Percentiles rank a stretch among this genome's conserved stretches.
Evolutionary conservation across 2,797 vertebrate genomes (phyloP).

Genomic region (Muscicapa striata): DNA sequence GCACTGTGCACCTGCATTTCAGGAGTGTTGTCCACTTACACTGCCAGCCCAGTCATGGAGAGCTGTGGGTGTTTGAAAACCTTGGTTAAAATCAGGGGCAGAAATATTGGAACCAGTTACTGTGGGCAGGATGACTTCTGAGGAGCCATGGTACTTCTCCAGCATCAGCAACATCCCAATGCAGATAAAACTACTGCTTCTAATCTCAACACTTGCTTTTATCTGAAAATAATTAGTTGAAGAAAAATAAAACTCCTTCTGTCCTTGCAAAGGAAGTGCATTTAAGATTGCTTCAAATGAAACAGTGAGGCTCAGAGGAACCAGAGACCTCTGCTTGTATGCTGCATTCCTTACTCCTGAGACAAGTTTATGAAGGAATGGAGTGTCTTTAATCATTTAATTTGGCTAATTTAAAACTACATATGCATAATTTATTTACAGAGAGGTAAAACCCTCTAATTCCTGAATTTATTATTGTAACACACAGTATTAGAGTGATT

Average conservation of each 20-base stretch:
- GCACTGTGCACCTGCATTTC: not conserved
- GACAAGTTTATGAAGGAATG: conserved; percentile 86
- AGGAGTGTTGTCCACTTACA: not conserved
- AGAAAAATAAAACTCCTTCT: conserved; percentile 24
- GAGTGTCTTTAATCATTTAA: conserved; percentile 90
- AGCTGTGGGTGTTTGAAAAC: not conserved
- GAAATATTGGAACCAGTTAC: not conserved
- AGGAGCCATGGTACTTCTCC: not conserved
- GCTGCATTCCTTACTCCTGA: conserved; percentile 69
- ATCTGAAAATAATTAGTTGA: conserved; percentile 39
- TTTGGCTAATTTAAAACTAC: conserved; percentile 85
- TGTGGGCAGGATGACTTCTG: not conserved
- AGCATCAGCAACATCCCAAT: not conserved
- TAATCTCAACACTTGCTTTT: conserved; percentile 8
- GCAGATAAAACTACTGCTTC: not conserved
- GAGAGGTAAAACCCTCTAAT: conserved; percentile 86
- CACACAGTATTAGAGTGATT: conserved; percentile 73
- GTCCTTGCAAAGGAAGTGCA: not conserved
- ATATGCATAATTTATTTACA: conserved; percentile 84
- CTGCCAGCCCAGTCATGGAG: not conserved
- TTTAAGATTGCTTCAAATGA: conserved; percentile 48
- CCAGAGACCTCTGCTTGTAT: conserved; percentile 14
- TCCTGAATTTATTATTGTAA: conserved; percentile 87
- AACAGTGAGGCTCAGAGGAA: conserved; percentile 46
- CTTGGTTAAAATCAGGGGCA: not conserved